Evolutionary conservation across 2,888 invertebrate species (phyloP).

Genomic region (Alviniconcha strummeri): DNA sequence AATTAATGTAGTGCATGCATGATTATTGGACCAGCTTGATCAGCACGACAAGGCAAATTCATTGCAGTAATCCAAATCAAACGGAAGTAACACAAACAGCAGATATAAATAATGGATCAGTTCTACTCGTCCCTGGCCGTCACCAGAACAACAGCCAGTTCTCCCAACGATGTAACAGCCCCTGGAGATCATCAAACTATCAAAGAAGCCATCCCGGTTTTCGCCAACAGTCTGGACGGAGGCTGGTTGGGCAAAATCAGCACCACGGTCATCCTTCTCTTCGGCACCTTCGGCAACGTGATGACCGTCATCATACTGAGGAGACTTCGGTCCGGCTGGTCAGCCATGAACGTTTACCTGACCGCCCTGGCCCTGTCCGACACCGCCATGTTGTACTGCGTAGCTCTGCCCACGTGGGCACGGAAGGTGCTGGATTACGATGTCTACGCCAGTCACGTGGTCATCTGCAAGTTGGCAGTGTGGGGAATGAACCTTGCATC

Average conservation of each 20-base stretch:
- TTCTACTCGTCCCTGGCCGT: no score
- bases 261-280: background rate
- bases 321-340: background rate
- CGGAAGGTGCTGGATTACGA: background rate
- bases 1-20: no score
- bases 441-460: background rate
- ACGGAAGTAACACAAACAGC: no score
- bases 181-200: background rate
- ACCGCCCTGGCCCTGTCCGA: conserved; percentile 17
- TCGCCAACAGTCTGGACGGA: no score
- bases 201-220: background rate
- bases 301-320: conserved; percentile 21
- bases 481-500: conserved; percentile 12
- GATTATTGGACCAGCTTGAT: no score
- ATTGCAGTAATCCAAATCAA: no score
- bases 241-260: conserved; percentile 17
- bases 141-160: no score
- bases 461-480: background rate
- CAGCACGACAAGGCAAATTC: no score
- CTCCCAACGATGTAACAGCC: no score
- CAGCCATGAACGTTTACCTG: conserved; percentile 19
- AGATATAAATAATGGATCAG: no score
- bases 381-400: conserved; percentile 16
- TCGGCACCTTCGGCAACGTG: conserved; percentile 22
- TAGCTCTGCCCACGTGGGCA: background rate